Evolutionary conservation across 2,113 vertebrate species (phyloP).

Genomic region (Talpa occidentalis): DNA sequence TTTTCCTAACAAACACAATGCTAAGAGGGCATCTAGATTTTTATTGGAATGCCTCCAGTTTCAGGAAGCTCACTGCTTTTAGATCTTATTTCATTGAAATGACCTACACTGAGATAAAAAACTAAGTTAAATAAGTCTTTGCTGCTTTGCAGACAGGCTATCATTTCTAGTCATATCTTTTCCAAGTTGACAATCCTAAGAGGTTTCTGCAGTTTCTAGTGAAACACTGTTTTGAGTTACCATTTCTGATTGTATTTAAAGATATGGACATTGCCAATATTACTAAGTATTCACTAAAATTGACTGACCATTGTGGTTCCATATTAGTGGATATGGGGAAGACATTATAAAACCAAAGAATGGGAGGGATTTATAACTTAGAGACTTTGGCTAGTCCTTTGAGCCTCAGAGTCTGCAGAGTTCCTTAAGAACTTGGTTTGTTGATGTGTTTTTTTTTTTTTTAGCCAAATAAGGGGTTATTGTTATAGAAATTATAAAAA

Average conservation of each 20-base stretch:
- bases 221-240: constrained; percentile 48
- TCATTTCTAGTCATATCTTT: background rate
- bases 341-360: constrained; percentile 19
- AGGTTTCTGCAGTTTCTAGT: constrained; percentile 7
- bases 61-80: background rate
- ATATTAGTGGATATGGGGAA: constrained; percentile 16
- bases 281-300: background rate
- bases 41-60: background rate
- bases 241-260: constrained; percentile 52
- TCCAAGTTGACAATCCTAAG: background rate
- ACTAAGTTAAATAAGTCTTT: constrained; percentile 21
- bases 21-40: background rate
- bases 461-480: constrained; percentile 6
- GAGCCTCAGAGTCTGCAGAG: background rate
- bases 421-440: constrained; percentile 13
- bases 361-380: background rate
- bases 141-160: background rate
- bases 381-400: background rate
- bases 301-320: background rate
- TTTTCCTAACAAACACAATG: background rate
- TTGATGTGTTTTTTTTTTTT: background rate
- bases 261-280: background rate
- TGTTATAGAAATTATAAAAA: constrained; percentile 9
- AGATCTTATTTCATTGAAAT: background rate
- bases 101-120: background rate